Percentiles rank a stretch among this genome's conserved stretches.
These are phyloP conservation scores for Capromys pilorides DNA, from an alignment of 2,797 vertebrate genomes.

Conservation along the genomic window DNA sequence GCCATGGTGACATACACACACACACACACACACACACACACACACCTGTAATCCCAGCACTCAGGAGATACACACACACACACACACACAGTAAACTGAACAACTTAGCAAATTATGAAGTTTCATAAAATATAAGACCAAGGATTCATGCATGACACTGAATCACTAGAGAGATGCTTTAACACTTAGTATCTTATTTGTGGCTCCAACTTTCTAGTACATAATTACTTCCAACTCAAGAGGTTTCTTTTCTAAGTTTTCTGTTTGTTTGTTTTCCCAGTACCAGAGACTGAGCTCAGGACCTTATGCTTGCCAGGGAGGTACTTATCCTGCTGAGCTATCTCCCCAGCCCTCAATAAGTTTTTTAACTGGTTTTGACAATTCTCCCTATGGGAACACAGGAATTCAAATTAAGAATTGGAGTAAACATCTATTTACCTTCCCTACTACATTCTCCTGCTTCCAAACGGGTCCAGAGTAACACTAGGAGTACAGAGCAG, in stretches of 20 bases:
- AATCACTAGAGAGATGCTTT: neutral
- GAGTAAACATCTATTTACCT: slow-evolving; percentile 55
- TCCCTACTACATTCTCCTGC: slow-evolving; percentile 31
- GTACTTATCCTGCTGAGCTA: too few relatives aligned
- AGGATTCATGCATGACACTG: neutral
- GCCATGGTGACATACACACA: neutral
- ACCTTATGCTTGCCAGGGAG: too few relatives aligned
- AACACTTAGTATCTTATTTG: neutral
- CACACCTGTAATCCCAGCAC: neutral
- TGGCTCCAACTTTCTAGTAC: neutral
- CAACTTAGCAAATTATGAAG: neutral
- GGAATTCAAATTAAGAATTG: slow-evolving; percentile 49
- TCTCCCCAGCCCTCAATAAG: neutral
- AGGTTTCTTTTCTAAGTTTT: slow-evolving; percentile 47
- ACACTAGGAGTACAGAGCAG: neutral
- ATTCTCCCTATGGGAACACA: neutral
- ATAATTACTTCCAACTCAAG: neutral
- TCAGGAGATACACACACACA: neutral
- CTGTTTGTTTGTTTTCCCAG: too few relatives aligned
- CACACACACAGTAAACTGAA: neutral
- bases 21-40: too few relatives aligned
- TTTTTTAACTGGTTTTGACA: slow-evolving; percentile 47
- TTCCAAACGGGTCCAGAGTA: neutral
- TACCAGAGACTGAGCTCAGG: too few relatives aligned
- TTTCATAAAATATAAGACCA: neutral